Conservation (phyloP, 2,888 invertebrate genomes). For the Altica lythri region DNA sequence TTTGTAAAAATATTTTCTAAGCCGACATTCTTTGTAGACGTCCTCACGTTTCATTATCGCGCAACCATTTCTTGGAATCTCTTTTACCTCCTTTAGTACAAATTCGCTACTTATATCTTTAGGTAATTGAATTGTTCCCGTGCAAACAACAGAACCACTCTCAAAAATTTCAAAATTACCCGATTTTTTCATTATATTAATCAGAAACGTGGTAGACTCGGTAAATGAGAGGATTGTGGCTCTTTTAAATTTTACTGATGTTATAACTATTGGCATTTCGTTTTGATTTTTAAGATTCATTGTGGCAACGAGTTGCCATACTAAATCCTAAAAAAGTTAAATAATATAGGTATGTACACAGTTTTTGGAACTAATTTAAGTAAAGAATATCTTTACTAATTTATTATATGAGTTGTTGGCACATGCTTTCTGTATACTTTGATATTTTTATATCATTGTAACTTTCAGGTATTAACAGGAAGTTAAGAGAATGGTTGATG, state of each 20-base stretch:
- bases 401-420: no score
- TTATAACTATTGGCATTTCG: conserved; percentile 61
- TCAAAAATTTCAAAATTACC: conserved; percentile 57
- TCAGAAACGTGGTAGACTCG: conserved; percentile 44
- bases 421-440: no score
- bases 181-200: conserved; percentile 43
- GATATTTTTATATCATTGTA: no score
- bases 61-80: conserved; percentile 10
- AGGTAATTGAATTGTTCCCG: conserved; percentile 65
- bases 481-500: no score
- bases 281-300: conserved; percentile 49
- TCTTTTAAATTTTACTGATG: conserved; percentile 62
- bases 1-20: conserved; percentile 62
- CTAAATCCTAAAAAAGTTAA: conserved; percentile 47
- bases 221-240: conserved; percentile 61
- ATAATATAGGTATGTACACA: no score
- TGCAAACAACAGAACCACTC: conserved; percentile 68
- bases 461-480: no score
- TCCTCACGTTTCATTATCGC: conserved; percentile 33
- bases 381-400: no score
- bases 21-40: conserved; percentile 58
- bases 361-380: no score
- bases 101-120: conserved; percentile 54
- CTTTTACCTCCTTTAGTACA: conserved; percentile 7
- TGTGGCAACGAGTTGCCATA: conserved; percentile 62